phyloP scores from a whole-genome alignment of 2,888 invertebrate species.

The Conops quadrifasciatus region DNA sequence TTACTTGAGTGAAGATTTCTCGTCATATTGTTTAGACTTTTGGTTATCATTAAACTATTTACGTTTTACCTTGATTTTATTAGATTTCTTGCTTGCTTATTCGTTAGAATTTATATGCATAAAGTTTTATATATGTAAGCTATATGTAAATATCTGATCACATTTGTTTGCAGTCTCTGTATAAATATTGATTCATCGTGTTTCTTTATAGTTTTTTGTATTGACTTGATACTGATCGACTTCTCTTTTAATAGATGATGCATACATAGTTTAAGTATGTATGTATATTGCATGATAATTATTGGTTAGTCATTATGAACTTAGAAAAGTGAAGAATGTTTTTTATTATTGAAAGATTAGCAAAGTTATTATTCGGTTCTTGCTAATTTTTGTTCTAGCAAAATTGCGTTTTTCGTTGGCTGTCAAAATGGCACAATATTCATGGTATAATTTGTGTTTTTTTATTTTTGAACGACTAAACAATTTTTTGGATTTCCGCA shows the following conservation, averaged over 20 bases:
- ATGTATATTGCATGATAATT: not conserved
- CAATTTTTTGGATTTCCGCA: constrained; percentile 43
- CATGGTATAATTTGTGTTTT: constrained; percentile 29
- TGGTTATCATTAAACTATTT: constrained; percentile 29
- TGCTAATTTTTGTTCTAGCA: constrained; percentile 40
- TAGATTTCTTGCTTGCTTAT: constrained; percentile 41
- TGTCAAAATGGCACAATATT: constrained; percentile 41
- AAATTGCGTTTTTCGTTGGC: constrained; percentile 65
- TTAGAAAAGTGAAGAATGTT: not conserved
- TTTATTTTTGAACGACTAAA: constrained; percentile 48
- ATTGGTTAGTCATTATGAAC: too few relatives aligned
- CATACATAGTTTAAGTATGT: constrained; percentile 1
- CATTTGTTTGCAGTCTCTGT: constrained; percentile 66
- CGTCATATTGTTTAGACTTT: constrained; percentile 42
- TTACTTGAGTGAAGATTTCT: constrained; percentile 17
- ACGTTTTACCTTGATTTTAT: constrained; percentile 41
- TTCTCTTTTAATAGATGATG: not conserved
- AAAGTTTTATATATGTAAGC: constrained; percentile 44
- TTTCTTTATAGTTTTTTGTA: constrained; percentile 42
- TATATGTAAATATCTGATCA: constrained; percentile 66
- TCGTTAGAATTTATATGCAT: constrained; percentile 42
- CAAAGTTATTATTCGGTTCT: constrained; percentile 33
- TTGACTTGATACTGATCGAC: constrained; percentile 35
- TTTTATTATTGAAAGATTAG: constrained; percentile 23
- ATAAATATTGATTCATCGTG: constrained; percentile 54